Conservation (phyloP, 2,113 vertebrate genomes). For the Gyps fulvus region DNA sequence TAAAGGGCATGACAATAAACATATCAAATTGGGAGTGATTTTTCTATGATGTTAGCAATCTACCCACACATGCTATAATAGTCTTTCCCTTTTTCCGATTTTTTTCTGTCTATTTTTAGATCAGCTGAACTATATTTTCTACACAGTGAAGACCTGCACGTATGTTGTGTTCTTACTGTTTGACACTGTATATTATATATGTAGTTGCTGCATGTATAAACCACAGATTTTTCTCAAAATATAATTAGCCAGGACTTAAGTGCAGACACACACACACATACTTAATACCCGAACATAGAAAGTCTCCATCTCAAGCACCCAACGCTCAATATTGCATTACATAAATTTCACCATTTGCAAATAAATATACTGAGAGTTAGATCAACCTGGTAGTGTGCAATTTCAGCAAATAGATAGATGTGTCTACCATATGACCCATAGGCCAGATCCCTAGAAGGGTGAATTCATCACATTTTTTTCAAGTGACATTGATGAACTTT, state of each 20-base stretch:
- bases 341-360: not conserved
- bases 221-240: not conserved
- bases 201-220: not conserved
- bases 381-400: not conserved
- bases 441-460: not conserved
- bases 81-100: not conserved
- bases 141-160: not conserved
- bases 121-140: not conserved
- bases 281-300: not conserved
- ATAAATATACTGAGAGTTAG: not conserved
- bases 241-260: not conserved
- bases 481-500: not conserved
- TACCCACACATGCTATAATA: conserved; percentile 5
- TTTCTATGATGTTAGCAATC: not conserved
- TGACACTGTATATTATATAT: not conserved
- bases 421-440: not conserved
- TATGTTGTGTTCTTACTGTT: not conserved
- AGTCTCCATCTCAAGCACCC: not conserved
- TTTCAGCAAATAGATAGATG: not conserved
- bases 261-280: not conserved
- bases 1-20: not conserved
- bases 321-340: not conserved
- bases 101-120: conserved; percentile 1
- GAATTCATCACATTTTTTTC: not conserved
- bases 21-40: not conserved